Percentiles rank a stretch among this genome's conserved stretches.
These are phyloP conservation scores for Cariama cristata DNA, from an alignment of 2,113 vertebrate species.

Conservation along the genomic window DNA sequence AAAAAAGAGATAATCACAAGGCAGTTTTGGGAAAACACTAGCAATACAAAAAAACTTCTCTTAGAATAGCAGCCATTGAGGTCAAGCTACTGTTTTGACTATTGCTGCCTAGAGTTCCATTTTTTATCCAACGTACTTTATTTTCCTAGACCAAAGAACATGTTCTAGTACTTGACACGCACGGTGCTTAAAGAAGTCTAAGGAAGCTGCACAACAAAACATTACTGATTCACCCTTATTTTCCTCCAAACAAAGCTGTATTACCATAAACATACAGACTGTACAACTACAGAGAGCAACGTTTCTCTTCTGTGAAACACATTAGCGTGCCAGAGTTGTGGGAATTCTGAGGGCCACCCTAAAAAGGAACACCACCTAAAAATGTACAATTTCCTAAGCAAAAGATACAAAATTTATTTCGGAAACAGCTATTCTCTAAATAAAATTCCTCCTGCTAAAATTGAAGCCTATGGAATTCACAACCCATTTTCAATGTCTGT, in stretches of 20 bases:
- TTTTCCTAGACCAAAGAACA: neutral
- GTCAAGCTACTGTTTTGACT: neutral
- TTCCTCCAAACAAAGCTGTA: neutral
- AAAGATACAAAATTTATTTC: neutral
- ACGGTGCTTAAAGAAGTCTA: neutral
- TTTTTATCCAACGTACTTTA: neutral
- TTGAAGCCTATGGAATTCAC: neutral
- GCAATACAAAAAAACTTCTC: neutral
- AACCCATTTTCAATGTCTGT: neutral
- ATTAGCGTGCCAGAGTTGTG: accelerated
- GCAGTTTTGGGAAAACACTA: neutral
- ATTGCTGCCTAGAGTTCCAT: neutral
- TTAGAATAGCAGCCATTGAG: neutral
- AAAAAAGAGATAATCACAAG: neutral
- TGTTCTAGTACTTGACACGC: neutral
- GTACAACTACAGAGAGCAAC: neutral
- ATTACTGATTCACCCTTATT: neutral
- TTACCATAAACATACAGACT: neutral
- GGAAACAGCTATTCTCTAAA: neutral
- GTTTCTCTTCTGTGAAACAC: neutral
- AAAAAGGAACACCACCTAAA: neutral
- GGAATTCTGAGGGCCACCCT: neutral
- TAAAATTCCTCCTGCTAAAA: neutral
- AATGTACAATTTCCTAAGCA: neutral
- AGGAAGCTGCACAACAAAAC: neutral